Evolutionary conservation across 1,140 invertebrate genomes (phyloP).

Genomic region (Drosophila sproati): DNA sequence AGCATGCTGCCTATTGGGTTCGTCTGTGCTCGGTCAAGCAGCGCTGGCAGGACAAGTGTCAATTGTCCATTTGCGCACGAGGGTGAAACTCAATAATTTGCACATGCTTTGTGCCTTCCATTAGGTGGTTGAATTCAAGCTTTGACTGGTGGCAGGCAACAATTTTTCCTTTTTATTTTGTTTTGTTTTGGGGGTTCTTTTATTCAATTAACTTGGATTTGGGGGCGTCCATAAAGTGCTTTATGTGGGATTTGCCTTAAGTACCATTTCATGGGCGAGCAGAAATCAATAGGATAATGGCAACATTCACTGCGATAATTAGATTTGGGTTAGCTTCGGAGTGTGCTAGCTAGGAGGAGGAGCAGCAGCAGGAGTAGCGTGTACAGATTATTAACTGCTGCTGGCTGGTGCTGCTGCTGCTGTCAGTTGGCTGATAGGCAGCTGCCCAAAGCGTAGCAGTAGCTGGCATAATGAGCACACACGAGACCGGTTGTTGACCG

Average conservation of each 20-base stretch:
- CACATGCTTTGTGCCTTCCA: conserved; percentile 34
- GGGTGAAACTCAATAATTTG: conserved; percentile 59
- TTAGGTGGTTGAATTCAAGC: conserved; percentile 24
- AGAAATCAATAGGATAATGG: conserved; percentile 43
- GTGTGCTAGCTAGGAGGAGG: too few species aligned
- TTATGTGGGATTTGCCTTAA: conserved; percentile 34
- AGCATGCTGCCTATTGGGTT: conserved; percentile 9
- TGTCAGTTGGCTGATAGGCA: conserved; percentile 29
- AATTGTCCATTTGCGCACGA: conserved; percentile 55
- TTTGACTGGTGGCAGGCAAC: not conserved
- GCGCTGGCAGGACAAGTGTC: conserved; percentile 63
- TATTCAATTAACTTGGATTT: conserved; percentile 76
- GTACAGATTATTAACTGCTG: conserved; percentile 33
- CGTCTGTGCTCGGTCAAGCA: conserved; percentile 42
- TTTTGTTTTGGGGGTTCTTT: conserved; percentile 8
- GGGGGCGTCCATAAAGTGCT: conserved; percentile 49
- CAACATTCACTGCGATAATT: conserved; percentile 43
- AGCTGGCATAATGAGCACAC: conserved; percentile 78
- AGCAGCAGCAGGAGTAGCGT: not conserved
- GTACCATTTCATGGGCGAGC: conserved; percentile 31
- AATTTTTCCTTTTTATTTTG: not conserved
- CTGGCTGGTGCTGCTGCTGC: conserved; percentile 23
- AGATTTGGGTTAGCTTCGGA: conserved; percentile 28
- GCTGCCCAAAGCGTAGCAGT: conserved; percentile 28
- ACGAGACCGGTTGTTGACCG: conserved; percentile 55